phyloP scores from a whole-genome alignment of 1,140 invertebrate genomes.

The Drosophila ohnishii region DNA sequence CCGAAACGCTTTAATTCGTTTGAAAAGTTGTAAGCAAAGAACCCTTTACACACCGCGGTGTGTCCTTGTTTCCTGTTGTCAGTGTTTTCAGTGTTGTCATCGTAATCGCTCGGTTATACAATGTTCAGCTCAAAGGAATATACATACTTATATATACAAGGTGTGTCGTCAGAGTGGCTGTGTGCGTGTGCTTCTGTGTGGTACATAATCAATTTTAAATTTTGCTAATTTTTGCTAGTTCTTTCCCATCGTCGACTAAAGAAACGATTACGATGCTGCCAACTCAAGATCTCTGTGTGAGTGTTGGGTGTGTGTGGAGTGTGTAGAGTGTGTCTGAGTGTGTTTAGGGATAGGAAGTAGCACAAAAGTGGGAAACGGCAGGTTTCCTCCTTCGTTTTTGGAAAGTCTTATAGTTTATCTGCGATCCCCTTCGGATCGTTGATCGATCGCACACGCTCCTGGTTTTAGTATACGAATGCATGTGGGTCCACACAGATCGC shows the following conservation, averaged over 20 bases:
- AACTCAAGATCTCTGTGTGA: conserved; percentile 58
- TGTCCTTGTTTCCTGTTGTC: conserved; percentile 25
- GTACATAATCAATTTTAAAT: conserved; percentile 71
- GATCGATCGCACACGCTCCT: conserved; percentile 34
- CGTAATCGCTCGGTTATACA: conserved; percentile 52
- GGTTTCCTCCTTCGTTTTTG: conserved; percentile 48
- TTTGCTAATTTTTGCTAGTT: conserved; percentile 81
- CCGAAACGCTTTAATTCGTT: conserved; percentile 62
- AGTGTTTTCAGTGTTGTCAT: conserved; percentile 19
- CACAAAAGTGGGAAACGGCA: conserved; percentile 60
- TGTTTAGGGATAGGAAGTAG: conserved; percentile 57
- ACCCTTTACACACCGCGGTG: conserved; percentile 61
- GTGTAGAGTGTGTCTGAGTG: conserved; percentile 26
- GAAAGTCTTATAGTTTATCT: conserved; percentile 71
- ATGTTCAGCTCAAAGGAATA: conserved; percentile 56
- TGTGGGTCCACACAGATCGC: conserved; percentile 27
- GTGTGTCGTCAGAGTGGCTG: conserved; percentile 27
- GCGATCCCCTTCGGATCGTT: conserved; percentile 25
- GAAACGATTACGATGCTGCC: conserved; percentile 63
- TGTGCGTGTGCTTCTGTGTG: conserved; percentile 27
- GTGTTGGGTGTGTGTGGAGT: conserved; percentile 13
- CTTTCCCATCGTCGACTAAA: conserved; percentile 54
- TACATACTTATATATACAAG: conserved; percentile 64
- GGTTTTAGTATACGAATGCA: conserved; percentile 29
- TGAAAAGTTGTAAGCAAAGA: conserved; percentile 76